These are phyloP conservation scores for Nothocercus nigrocapillus DNA, from an alignment of 2,113 vertebrate species.

Conservation along the genomic window DNA sequence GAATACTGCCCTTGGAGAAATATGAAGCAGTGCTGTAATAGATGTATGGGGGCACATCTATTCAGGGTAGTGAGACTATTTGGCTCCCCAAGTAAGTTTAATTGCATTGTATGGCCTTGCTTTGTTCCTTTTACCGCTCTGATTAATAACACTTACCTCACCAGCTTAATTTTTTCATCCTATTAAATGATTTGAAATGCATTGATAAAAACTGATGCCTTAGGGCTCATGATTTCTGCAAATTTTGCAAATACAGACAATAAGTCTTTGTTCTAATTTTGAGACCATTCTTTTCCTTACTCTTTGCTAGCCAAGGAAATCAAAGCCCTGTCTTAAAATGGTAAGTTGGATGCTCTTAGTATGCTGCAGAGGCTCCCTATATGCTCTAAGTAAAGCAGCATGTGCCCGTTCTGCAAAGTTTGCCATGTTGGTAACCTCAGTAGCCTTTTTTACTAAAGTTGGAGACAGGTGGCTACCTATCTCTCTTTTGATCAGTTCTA, in stretches of 20 bases:
- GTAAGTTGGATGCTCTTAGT: not conserved
- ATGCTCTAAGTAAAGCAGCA: not conserved
- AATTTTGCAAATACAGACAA: not conserved
- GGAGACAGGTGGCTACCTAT: not conserved
- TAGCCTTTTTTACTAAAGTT: not conserved
- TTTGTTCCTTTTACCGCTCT: not conserved
- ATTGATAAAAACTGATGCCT: not conserved
- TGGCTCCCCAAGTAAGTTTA: not conserved
- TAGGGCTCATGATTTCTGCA: not conserved
- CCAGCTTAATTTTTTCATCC: constrained; percentile 6
- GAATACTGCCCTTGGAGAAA: not conserved
- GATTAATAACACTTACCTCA: constrained; percentile 6
- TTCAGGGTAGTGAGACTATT: not conserved
- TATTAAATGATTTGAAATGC: constrained; percentile 22
- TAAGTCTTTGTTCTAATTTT: constrained; percentile 27
- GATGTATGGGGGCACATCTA: not conserved
- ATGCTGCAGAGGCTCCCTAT: not conserved
- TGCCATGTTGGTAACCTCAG: not conserved
- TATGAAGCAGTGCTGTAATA: not conserved
- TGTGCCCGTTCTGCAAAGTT: not conserved
- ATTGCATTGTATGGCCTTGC: fast-evolving
- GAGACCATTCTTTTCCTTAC: not conserved
- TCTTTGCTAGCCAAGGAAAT: not conserved
- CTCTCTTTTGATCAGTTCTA: not conserved
- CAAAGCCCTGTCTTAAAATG: not conserved